Conservation (phyloP, 2,113 vertebrate genomes). For the Malaclemys terrapin region DNA sequence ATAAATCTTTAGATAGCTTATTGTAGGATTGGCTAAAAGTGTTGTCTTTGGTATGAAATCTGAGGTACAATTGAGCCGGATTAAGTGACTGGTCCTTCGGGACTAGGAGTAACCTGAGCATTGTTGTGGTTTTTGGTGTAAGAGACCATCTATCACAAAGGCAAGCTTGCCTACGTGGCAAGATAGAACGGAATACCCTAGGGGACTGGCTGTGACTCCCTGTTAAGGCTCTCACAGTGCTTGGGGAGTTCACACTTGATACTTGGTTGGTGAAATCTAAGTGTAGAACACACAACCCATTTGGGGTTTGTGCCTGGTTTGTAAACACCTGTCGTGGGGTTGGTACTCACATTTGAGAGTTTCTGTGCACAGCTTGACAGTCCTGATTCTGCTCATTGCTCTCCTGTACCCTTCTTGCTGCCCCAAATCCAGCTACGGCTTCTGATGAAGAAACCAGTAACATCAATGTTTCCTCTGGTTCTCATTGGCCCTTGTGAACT, state of each 20-base stretch:
- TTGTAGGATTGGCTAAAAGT: too few relatives aligned
- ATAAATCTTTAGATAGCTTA: too few relatives aligned
- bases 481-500: background rate
- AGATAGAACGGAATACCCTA: background rate
- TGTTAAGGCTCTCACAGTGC: background rate
- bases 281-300: background rate
- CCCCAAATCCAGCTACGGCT: rapidly evolving
- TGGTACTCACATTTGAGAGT: background rate
- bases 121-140: background rate
- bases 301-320: background rate
- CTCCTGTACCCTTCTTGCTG: background rate
- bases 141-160: background rate
- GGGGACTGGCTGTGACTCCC: background rate
- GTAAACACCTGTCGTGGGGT: background rate
- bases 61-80: background rate
- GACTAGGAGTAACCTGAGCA: background rate
- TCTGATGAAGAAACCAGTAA: background rate
- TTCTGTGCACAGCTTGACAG: background rate
- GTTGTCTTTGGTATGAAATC: too few relatives aligned
- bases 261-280: background rate
- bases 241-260: background rate
- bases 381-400: background rate
- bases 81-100: too few relatives aligned
- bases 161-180: background rate
- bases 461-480: rapidly evolving